These are phyloP conservation scores for Hesperophylax magnus DNA, from an alignment of 1,140 invertebrate species.

Conservation along the genomic window DNA sequence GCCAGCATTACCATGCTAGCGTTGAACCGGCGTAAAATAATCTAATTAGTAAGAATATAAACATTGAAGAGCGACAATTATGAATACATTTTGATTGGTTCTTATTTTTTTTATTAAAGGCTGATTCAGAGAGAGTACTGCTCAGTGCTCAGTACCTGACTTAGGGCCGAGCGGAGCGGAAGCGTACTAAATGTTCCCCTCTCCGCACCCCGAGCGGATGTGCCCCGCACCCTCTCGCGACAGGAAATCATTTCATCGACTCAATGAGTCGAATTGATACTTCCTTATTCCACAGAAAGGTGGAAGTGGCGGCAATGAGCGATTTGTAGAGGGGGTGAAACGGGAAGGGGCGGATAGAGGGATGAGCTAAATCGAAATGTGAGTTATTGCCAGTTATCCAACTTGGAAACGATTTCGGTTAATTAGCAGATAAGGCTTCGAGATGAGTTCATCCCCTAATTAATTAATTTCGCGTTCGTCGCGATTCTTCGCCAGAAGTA, in stretches of 20 bases:
- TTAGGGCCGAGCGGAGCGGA: slow-evolving; percentile 30
- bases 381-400: slow-evolving; percentile 31
- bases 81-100: too few species aligned
- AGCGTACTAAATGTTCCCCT: slow-evolving; percentile 47
- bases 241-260: slow-evolving; percentile 58
- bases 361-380: slow-evolving; percentile 17
- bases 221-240: slow-evolving; percentile 18
- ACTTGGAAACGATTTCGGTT: slow-evolving; percentile 32
- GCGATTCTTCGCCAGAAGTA: slow-evolving; percentile 15
- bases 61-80: too few species aligned
- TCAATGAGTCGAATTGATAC: slow-evolving; percentile 58
- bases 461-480: slow-evolving; percentile 21
- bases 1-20: too few species aligned
- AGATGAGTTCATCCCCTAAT: slow-evolving; percentile 30
- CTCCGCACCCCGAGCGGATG: neutral
- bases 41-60: too few species aligned
- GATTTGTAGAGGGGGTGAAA: too few species aligned
- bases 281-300: slow-evolving; percentile 52
- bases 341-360: neutral
- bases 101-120: too few species aligned
- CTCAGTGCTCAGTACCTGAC: neutral
- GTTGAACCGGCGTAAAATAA: too few species aligned
- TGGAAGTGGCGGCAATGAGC: neutral
- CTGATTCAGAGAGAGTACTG: too few species aligned
- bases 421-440: slow-evolving; percentile 39